Evolutionary conservation across 2,888 invertebrate genomes (phyloP).

Genomic region (Notodonta ziczac): DNA sequence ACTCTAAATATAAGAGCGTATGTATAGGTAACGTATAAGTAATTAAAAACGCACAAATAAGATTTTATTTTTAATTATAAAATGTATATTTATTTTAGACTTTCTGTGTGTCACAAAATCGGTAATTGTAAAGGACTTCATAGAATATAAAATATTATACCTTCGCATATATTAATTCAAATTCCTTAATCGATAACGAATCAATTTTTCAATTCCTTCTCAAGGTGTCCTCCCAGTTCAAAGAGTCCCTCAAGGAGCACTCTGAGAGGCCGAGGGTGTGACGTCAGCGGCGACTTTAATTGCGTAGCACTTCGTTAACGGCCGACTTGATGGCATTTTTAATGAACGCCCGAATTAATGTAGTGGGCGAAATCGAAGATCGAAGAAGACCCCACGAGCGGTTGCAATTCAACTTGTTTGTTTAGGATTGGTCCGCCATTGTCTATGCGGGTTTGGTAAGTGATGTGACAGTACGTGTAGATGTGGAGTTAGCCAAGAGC

Average conservation of each 20-base stretch:
- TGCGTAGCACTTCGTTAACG: conserved; percentile 84
- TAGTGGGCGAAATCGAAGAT: conserved; percentile 82
- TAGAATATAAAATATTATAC: no score
- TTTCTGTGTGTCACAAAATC: no score
- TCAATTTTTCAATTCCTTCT: conserved; percentile 77
- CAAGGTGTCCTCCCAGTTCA: conserved; percentile 68
- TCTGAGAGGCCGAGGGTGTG: conserved; percentile 60
- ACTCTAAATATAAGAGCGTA: no score
- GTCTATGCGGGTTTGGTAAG: conserved; percentile 46
- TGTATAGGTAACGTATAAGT: no score
- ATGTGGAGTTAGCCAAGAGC: conserved; percentile 9
- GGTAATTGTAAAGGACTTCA: no score
- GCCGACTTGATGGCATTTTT: conserved; percentile 83
- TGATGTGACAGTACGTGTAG: conserved; percentile 37
- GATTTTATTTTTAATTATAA: no score
- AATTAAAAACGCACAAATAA: no score
- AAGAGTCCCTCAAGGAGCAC: conserved; percentile 63
- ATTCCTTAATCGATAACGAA: conserved; percentile 57
- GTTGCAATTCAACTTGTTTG: conserved; percentile 69
- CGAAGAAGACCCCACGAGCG: conserved; percentile 65
- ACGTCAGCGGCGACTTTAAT: conserved; percentile 84
- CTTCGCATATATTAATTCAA: no score
- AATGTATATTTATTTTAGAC: no score
- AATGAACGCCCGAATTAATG: conserved; percentile 84
- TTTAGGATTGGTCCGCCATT: conserved; percentile 75